phyloP scores from a whole-genome alignment of 2,113 vertebrate species.

The Tor tambroides region DNA sequence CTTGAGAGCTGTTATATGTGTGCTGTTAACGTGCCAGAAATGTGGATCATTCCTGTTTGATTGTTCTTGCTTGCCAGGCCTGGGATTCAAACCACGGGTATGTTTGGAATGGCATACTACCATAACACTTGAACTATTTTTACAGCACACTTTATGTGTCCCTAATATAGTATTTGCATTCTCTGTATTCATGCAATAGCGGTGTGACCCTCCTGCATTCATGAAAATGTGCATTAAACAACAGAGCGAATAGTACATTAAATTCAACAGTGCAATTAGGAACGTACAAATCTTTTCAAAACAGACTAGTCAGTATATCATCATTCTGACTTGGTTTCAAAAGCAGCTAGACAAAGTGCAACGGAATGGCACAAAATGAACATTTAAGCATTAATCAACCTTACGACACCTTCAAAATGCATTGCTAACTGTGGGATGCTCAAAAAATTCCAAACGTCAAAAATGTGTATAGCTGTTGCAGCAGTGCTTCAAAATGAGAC shows the following conservation, averaged over 20 bases:
- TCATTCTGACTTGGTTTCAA: background rate
- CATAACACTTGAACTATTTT: conserved; percentile 7
- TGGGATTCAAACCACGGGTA: background rate
- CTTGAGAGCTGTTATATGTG: background rate
- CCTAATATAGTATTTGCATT: conserved; percentile 4
- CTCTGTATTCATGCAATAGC: background rate
- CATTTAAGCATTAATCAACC: background rate
- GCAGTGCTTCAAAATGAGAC: background rate
- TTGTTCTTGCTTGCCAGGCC: background rate
- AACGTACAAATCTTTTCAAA: background rate
- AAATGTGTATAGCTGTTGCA: background rate
- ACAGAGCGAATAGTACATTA: background rate
- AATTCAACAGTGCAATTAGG: background rate
- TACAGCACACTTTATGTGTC: background rate
- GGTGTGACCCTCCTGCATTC: background rate
- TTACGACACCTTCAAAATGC: background rate
- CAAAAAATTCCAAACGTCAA: background rate
- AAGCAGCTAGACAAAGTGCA: background rate
- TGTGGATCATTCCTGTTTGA: conserved; percentile 1
- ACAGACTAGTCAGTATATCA: background rate
- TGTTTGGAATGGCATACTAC: background rate
- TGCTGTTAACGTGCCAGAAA: background rate
- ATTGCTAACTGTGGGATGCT: background rate
- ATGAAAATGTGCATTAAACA: background rate
- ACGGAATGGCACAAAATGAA: background rate